Percentiles rank a stretch among this genome's conserved stretches.
phyloP scores from a whole-genome alignment of 1,140 invertebrate species.

The Pseudoatta argentina region DNA sequence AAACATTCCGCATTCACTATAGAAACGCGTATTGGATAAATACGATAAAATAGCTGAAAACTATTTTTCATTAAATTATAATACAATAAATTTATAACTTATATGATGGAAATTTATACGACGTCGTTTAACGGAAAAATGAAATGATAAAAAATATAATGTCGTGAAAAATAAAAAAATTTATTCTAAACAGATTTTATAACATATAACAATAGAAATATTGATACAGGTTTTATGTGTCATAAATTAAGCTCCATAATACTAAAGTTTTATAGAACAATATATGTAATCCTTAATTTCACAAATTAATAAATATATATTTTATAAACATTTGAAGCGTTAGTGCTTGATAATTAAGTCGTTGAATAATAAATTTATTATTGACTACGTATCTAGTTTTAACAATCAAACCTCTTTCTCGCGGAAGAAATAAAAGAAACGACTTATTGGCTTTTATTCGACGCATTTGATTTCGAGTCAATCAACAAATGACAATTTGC shows the following conservation, averaged over 20 bases:
- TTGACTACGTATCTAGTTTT: not conserved
- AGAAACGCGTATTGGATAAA: conserved; percentile 12
- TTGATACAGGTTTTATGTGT: not conserved
- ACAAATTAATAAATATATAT: conserved; percentile 10
- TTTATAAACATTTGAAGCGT: not conserved
- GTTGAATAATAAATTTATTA: not conserved
- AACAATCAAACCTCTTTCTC: not conserved
- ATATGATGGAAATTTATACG: not conserved
- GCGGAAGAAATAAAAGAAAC: not conserved
- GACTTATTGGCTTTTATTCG: not conserved
- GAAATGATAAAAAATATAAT: conserved; percentile 11
- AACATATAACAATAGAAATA: not conserved
- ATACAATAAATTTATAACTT: not conserved
- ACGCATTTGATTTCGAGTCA: not conserved
- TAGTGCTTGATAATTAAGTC: not conserved
- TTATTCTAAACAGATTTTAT: not conserved
- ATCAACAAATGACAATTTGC: not conserved
- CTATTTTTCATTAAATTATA: conserved; percentile 37
- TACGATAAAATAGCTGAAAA: conserved; percentile 9
- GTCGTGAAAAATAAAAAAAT: not conserved
- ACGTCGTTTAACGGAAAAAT: not conserved
- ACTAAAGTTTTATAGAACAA: not conserved
- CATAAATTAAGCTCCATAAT: not conserved
- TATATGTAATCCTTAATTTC: not conserved
- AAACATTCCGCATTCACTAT: conserved; percentile 3